These are phyloP conservation scores for Heliconius himera DNA, from an alignment of 1,140 invertebrate genomes.

Conservation along the genomic window DNA sequence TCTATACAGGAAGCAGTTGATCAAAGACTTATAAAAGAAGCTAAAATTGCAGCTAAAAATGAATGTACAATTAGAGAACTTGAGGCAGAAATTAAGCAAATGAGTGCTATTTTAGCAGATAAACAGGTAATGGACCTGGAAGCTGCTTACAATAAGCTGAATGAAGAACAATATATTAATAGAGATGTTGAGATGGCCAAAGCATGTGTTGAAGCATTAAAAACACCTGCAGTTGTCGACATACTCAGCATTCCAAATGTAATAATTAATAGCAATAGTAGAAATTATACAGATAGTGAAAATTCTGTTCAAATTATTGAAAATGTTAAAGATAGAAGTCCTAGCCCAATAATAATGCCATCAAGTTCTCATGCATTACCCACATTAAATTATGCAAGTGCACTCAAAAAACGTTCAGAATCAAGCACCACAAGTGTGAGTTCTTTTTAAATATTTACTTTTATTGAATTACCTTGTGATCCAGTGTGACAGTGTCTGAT, in stretches of 20 bases:
- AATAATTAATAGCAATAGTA: constrained; percentile 50
- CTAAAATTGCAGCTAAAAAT: constrained; percentile 69
- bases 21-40: constrained; percentile 67
- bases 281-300: constrained; percentile 49
- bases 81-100: constrained; percentile 74
- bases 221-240: constrained; percentile 55
- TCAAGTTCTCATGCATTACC: constrained; percentile 52
- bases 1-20: constrained; percentile 73
- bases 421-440: constrained; percentile 65
- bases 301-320: constrained; percentile 49
- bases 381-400: constrained; percentile 64
- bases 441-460: constrained; percentile 23
- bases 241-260: constrained; percentile 62
- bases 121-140: constrained; percentile 65
- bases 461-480: constrained; percentile 18
- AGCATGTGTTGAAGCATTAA: constrained; percentile 68
- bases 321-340: constrained; percentile 43
- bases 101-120: constrained; percentile 70
- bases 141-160: constrained; percentile 55
- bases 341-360: constrained; percentile 53
- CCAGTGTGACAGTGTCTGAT: too few species aligned
- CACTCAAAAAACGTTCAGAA: constrained; percentile 57
- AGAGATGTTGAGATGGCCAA: constrained; percentile 69
- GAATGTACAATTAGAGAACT: constrained; percentile 70
- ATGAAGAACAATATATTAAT: constrained; percentile 58